These are phyloP conservation scores for Buphagus erythrorhynchus DNA, from an alignment of 2,797 vertebrate genomes.

Conservation along the genomic window DNA sequence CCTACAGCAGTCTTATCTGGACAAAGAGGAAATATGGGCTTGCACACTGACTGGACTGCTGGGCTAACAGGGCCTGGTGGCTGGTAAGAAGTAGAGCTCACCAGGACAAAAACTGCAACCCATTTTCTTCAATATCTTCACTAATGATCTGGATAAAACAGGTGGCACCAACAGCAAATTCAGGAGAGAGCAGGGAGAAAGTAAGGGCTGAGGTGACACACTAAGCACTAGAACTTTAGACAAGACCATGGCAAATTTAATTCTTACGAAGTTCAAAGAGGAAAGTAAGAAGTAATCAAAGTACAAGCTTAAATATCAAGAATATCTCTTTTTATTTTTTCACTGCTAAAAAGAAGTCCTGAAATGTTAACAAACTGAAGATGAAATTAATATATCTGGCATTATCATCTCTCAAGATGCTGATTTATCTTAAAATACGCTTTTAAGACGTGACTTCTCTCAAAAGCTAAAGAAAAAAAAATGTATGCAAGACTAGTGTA, in stretches of 20 bases:
- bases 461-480: not conserved
- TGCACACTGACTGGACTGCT: not conserved
- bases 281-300: not conserved
- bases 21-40: not conserved
- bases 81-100: not conserved
- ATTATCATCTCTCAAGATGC: not conserved
- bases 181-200: rapidly evolving
- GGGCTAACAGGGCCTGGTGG: not conserved
- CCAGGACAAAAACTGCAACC: not conserved
- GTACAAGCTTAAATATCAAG: not conserved
- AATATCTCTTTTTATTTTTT: not conserved
- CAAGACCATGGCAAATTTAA: not conserved
- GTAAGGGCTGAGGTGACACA: not conserved
- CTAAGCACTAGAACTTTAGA: not conserved
- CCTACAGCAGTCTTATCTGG: not conserved
- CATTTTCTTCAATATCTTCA: not conserved
- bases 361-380: not conserved
- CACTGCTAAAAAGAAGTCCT: not conserved
- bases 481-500: not conserved
- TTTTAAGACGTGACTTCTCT: not conserved
- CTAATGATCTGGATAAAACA: not conserved
- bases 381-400: not conserved
- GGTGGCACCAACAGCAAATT: not conserved
- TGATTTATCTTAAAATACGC: not conserved
- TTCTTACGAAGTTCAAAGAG: not conserved